Evolutionary conservation across 1,140 invertebrate genomes (phyloP).

Genomic region (Trachymyrmex cornetzi): DNA sequence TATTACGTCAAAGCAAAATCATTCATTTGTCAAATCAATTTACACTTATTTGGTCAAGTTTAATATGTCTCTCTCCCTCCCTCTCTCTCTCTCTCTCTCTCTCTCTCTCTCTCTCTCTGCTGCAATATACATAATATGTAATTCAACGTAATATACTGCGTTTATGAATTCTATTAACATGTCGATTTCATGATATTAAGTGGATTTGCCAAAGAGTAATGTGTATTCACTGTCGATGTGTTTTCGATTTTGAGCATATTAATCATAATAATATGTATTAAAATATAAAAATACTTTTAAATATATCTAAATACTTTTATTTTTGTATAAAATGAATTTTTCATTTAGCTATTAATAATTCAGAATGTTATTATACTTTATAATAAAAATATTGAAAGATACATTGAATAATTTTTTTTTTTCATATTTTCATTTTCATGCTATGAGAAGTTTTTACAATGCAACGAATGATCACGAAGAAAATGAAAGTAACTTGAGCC

Average conservation of each 20-base stretch:
- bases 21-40: neutral
- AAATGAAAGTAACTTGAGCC: neutral
- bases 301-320: neutral
- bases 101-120: neutral
- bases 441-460: neutral
- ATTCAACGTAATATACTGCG: neutral
- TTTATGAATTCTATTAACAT: neutral
- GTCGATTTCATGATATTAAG: neutral
- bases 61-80: constrained; percentile 8
- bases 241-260: neutral
- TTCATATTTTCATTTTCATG: neutral
- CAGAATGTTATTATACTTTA: neutral
- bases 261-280: neutral
- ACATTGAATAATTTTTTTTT: neutral
- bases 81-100: neutral
- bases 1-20: neutral
- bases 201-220: neutral
- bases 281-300: neutral
- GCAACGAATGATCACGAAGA: neutral
- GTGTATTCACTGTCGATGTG: neutral
- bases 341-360: neutral
- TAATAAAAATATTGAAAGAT: neutral
- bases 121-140: neutral
- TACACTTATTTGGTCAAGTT: neutral
- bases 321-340: constrained; percentile 4